phyloP scores from a whole-genome alignment of 2,797 vertebrate genomes.

The Acanthiza pusilla region DNA sequence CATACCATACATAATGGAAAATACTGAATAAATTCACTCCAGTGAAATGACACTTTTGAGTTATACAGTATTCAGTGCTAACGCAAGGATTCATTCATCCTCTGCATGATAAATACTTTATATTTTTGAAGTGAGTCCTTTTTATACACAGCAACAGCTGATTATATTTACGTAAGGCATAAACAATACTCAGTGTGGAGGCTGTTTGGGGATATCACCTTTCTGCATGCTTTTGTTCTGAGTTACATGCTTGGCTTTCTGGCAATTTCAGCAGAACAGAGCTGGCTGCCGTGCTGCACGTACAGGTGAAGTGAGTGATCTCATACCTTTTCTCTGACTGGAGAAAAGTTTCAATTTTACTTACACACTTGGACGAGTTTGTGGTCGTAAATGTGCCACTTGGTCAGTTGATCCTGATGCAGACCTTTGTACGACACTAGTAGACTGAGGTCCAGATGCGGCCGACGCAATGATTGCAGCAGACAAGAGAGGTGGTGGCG shows the following conservation, averaged over 20 bases:
- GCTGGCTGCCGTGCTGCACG: neutral
- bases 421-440: constrained; percentile 82
- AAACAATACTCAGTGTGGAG: neutral
- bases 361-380: constrained; percentile 95
- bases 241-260: neutral
- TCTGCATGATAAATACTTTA: neutral
- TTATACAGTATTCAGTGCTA: neutral
- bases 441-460: constrained; percentile 66
- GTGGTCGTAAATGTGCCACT: constrained; percentile 76
- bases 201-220: neutral
- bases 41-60: neutral
- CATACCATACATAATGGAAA: neutral
- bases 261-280: neutral
- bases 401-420: constrained; percentile 82
- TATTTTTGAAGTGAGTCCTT: neutral
- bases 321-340: neutral
- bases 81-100: neutral
- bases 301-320: neutral
- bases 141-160: neutral
- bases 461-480: constrained; percentile 78
- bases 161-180: neutral
- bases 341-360: constrained; percentile 54
- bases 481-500: constrained; percentile 87
- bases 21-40: neutral
- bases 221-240: neutral